These are phyloP conservation scores for Cyclura pinguis DNA, from an alignment of 2,797 vertebrate genomes.

Conservation along the genomic window DNA sequence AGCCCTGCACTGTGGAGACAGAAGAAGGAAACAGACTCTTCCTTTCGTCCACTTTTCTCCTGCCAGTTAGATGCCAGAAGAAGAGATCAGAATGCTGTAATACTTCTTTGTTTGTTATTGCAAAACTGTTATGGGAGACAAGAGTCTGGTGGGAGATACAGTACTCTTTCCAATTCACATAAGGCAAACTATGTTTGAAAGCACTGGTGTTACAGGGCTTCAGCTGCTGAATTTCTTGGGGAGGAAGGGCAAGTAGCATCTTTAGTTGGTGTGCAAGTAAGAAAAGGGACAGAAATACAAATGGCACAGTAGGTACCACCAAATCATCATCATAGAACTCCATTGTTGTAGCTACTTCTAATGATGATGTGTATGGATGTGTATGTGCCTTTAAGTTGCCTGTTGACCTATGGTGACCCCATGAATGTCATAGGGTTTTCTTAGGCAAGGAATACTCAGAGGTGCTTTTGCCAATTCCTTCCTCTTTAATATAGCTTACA, in stretches of 20 bases:
- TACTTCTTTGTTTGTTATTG: neutral
- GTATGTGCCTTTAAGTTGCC: too few relatives aligned
- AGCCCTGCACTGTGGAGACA: neutral
- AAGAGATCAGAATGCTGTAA: neutral
- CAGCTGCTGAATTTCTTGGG: neutral
- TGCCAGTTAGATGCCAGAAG: neutral
- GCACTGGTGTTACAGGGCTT: neutral
- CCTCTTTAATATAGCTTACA: too few relatives aligned
- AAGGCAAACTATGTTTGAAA: slow-evolving; percentile 12
- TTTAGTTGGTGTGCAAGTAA: neutral
- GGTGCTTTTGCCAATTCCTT: too few relatives aligned
- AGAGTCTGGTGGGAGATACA: neutral
- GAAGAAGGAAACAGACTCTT: neutral
- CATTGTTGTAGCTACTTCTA: too few relatives aligned
- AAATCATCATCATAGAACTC: neutral
- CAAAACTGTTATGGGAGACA: neutral
- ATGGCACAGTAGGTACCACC: neutral
- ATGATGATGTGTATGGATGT: too few relatives aligned
- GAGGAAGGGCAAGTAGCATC: too few relatives aligned
- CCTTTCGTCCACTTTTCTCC: neutral
- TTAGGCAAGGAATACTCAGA: too few relatives aligned
- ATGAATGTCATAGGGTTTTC: too few relatives aligned
- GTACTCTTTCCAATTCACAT: neutral
- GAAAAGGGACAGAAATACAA: neutral
- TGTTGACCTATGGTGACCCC: too few relatives aligned